Percentiles rank a stretch among this genome's conserved stretches.
Evolutionary conservation across 2,888 invertebrate genomes (phyloP).

Genomic region (Sepiola atlantica): DNA sequence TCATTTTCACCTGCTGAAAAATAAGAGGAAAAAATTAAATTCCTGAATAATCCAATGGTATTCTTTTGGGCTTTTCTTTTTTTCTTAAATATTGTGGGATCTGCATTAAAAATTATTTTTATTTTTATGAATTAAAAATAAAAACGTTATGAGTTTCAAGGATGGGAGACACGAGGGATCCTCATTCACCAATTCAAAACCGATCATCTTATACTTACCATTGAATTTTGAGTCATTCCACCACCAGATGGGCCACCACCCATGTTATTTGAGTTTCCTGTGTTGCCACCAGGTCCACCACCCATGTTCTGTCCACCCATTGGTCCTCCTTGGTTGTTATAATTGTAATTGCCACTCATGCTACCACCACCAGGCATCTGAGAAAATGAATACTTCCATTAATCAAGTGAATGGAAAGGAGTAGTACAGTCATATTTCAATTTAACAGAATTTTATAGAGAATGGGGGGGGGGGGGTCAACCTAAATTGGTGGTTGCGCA

Average conservation of each 20-base stretch:
- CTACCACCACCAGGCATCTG: constrained; percentile 48
- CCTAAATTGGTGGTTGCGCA: too few relatives aligned
- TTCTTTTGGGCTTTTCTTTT: too few relatives aligned
- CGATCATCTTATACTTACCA: background rate
- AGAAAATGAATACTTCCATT: background rate
- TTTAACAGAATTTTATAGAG: too few relatives aligned
- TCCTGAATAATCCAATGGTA: too few relatives aligned
- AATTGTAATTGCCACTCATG: constrained; percentile 51
- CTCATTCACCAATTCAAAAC: background rate
- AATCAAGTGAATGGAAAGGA: background rate
- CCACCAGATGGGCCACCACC: constrained; percentile 46
- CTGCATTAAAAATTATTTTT: too few relatives aligned
- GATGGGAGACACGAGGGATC: too few relatives aligned
- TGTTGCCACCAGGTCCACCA: constrained; percentile 51
- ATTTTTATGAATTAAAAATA: background rate
- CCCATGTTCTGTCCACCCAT: constrained; percentile 57
- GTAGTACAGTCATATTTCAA: too few relatives aligned
- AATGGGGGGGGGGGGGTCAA: too few relatives aligned
- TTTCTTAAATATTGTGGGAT: too few relatives aligned
- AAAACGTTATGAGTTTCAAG: background rate
- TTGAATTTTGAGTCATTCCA: constrained; percentile 40
- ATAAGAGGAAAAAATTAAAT: background rate
- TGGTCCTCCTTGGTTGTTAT: constrained; percentile 50
- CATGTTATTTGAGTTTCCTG: constrained; percentile 39
- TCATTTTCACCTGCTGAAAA: constrained; percentile 36